Conservation (phyloP, 2,113 vertebrate genomes). For the Nestor notabilis region DNA sequence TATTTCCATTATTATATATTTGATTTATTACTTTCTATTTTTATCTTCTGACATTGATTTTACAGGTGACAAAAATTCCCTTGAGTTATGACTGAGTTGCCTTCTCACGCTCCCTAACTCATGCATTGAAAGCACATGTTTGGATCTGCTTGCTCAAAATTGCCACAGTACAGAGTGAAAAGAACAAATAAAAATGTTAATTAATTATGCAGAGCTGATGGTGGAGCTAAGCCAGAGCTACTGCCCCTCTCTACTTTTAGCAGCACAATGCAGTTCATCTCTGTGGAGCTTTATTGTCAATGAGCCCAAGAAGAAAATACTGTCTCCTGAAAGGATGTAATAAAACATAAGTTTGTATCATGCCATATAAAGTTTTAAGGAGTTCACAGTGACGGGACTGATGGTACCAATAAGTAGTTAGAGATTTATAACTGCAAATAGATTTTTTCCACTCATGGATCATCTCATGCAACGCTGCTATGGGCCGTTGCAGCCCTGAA, state of each 20-base stretch:
- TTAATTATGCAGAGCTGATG: background rate
- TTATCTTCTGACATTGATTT: background rate
- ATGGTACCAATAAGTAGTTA: background rate
- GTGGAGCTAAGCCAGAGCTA: background rate
- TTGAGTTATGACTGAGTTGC: background rate
- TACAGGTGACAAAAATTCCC: background rate
- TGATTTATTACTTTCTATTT: conserved; percentile 2
- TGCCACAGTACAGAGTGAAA: background rate
- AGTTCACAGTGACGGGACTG: background rate
- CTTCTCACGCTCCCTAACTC: background rate
- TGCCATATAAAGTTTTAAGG: background rate
- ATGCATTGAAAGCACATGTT: background rate
- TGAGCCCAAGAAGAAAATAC: background rate
- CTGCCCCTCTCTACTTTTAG: background rate
- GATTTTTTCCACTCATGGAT: background rate
- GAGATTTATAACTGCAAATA: background rate
- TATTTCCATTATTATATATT: background rate
- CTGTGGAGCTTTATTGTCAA: background rate
- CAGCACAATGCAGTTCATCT: background rate
- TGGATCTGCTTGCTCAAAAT: background rate
- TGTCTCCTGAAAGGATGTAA: background rate
- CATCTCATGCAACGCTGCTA: background rate
- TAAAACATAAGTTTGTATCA: background rate
- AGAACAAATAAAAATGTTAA: conserved; percentile 2
- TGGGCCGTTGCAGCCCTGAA: background rate